A percentile compares a stretch with the other conserved stretches of the same genome.
Conservation (phyloP, 1,140 invertebrate species). For the Drosophila tropicalis region DNA sequence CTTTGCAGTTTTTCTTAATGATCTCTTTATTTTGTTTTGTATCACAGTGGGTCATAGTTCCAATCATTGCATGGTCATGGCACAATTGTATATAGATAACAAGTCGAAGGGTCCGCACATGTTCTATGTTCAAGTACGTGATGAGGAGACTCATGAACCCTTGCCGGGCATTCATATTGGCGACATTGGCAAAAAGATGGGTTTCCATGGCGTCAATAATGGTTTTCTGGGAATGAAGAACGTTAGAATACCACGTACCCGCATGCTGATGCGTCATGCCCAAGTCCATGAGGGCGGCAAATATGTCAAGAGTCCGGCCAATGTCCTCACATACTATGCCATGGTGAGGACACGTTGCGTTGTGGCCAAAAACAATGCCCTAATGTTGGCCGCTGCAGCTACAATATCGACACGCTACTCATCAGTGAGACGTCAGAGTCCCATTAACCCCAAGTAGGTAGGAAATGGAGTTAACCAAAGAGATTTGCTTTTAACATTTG, state of each 20-base stretch:
- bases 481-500: too few species aligned
- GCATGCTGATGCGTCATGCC: conserved; percentile 97
- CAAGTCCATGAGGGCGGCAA: conserved; percentile 94
- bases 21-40: neutral
- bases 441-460: conserved; percentile 90
- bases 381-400: conserved; percentile 89
- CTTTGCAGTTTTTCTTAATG: neutral
- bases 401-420: conserved; percentile 95
- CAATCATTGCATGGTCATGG: conserved; percentile 94
- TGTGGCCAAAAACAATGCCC: conserved; percentile 87
- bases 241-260: conserved; percentile 92
- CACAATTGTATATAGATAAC: conserved; percentile 93
- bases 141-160: conserved; percentile 93
- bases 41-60: conserved; percentile 93
- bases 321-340: conserved; percentile 95
- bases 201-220: conserved; percentile 95
- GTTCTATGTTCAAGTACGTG: conserved; percentile 95
- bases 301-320: conserved; percentile 91
- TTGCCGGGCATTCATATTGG: conserved; percentile 94
- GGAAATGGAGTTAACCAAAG: neutral
- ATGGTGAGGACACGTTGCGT: conserved; percentile 97
- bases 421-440: conserved; percentile 93
- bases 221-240: conserved; percentile 94
- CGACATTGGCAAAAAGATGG: conserved; percentile 96
- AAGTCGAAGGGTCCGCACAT: conserved; percentile 94